Base-by-base conservation (phyloP, 2,113 vertebrate species). In the Platichthys stellatus region DNA sequence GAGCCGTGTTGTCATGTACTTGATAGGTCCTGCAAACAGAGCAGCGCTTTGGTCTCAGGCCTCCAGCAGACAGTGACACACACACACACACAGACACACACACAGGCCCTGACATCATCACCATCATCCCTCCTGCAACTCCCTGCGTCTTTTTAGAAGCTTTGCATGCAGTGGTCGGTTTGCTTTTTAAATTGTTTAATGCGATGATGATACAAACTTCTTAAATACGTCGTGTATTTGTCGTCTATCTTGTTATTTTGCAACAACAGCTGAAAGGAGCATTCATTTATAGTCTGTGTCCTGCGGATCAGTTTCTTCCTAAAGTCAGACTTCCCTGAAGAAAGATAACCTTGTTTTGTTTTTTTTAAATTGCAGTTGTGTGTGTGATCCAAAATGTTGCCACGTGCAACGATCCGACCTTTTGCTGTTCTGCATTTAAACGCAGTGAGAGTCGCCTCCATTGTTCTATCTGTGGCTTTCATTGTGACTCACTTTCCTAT, bases 11-110 rank as follows among this genome's bases (percentile, higher is more conserved):
- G 96, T 96, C 96, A 96, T 97, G 95, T 95, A 91, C 94, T 96
- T 96, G 97, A 96, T 97, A 95, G 96, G 94, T 97, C 93, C 95
- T 95, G 94, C 96, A 97, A 97, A 98, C 96, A 96, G 94, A 96
- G 94, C 94, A 94, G 95, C 95, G 94, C 95, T 96, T 95, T 96
- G 95, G 96, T 96, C 95, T 94, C 95, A 59, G 82, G 87, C 87
- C 86, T 90, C 26, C 80, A 77, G 58, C 78, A 69, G 8, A 51
- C 77, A 63, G 54, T 47, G 15, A 75, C 73, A 62, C 69, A 35
- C 77, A 60, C 54, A 58, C 56, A 26, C 56, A 58, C 56, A 58
- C 21, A 75, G 70, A 62, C 69, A 60, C 26, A 26, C 56, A 31
- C 15, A 28, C 23, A 59, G 24, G 26, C 58, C 24, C 69, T 80